Evolutionary conservation across 2,113 vertebrate species (phyloP), one percentile per base, ranked within the genome.

Genomic region (Saimiri boliviensis): DNA sequence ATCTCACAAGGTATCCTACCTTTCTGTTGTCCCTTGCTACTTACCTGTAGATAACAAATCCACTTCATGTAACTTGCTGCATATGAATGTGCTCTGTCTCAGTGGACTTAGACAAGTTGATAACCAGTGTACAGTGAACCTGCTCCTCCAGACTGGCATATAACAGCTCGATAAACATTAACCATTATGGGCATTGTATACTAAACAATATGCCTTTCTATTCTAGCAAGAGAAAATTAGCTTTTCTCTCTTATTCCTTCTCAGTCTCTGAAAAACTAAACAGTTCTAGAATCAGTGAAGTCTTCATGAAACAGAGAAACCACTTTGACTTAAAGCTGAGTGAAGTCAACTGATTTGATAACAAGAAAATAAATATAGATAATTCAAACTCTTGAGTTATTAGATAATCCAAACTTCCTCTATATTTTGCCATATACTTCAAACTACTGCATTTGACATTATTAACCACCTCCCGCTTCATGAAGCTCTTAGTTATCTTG

Each of bases 361-460:
- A 79, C n/a, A 63, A 70, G 4, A 35, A 95, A 92, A 77, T 86
- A 95, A 92, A 77, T 86, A 32, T 9, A 82, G 66, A 54, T n/a
- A 63, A 88, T 76, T 76, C 56, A 89, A 92, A 60, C 27, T n/a
- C 40, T 25, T 49, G 66, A 47, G 30, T 71, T 85, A 77, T 77
- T 17, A 92, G 42, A 82, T 71, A 86, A 70, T 66, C 11, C 35
- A 58, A 93, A 60, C 42, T 80, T 52, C 70, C 21, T 25, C 11
- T 73, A 25, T 58, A 58, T 77, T 94, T 68, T 66, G 19, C 63
- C n/a, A 20, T 84, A 30, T 66, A 45, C 74, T 84, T 83, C 81
- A 84, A 95, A 79, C 35, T 63, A 63, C 45, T 89, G 2, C 27
- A 79, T 83, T 85, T 89, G 63, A 79, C 84, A 68, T 60, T 79